Evolutionary conservation across 1,140 invertebrate genomes (phyloP).

Genomic region (Thaumatotibia leucotreta): DNA sequence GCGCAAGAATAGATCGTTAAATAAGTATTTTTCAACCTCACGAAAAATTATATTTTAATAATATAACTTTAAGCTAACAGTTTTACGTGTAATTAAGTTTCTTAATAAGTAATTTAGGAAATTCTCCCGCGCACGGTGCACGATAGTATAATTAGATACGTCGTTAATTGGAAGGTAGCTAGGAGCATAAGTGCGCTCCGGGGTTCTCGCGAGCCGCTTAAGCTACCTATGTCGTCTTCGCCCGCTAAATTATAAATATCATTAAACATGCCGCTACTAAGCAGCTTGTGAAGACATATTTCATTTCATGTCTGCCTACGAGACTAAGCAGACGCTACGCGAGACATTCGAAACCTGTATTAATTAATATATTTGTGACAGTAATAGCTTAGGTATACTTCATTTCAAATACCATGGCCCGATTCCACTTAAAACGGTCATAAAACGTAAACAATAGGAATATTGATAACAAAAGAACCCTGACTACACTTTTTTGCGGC

Average conservation of each 20-base stretch:
- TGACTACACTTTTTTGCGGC: too few relatives aligned
- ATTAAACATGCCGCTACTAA: conserved; percentile 1
- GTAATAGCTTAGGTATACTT: too few relatives aligned
- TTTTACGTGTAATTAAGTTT: conserved; percentile 59
- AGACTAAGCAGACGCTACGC: too few relatives aligned
- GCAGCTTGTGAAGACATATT: not conserved
- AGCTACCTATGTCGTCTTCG: conserved; percentile 20
- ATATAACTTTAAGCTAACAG: conserved; percentile 16
- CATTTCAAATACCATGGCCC: too few relatives aligned
- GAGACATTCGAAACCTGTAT: too few relatives aligned
- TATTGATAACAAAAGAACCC: too few relatives aligned
- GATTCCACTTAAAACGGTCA: too few relatives aligned
- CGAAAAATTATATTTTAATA: too few relatives aligned
- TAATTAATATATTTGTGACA: too few relatives aligned
- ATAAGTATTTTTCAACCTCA: too few relatives aligned
- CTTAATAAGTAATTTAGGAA: conserved; percentile 65
- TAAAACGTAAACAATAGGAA: too few relatives aligned
- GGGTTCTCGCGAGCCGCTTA: conserved; percentile 44
- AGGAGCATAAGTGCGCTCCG: conserved; percentile 49
- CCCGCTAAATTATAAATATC: conserved; percentile 35
- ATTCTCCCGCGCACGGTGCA: conserved; percentile 45
- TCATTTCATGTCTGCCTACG: not conserved
- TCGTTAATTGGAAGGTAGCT: conserved; percentile 61
- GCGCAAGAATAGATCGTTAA: too few relatives aligned
- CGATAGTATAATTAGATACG: conserved; percentile 67